Evolutionary conservation across 2,888 invertebrate species (phyloP).

Genomic region (Latrodectus hesperus): DNA sequence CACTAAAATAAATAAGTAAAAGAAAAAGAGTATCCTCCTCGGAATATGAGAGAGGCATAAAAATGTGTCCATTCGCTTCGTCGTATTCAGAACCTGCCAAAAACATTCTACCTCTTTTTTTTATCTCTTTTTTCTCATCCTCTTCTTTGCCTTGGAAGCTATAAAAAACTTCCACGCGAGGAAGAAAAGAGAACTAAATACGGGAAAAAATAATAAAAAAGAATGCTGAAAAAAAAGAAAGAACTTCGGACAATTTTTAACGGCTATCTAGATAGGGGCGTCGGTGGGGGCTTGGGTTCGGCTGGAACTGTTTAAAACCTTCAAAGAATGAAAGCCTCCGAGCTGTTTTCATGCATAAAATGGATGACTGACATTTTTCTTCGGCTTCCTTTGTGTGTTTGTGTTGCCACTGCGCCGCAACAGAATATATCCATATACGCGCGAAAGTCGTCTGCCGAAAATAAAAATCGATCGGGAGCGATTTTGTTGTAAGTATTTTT

Average conservation of each 20-base stretch:
- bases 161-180: conserved; percentile 24
- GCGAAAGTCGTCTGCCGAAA: conserved; percentile 44
- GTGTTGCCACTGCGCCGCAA: conserved; percentile 43
- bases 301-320: conserved; percentile 47
- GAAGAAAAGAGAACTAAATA: neutral
- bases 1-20: neutral
- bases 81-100: conserved; percentile 47
- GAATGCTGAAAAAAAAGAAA: neutral
- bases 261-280: conserved; percentile 32
- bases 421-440: conserved; percentile 30
- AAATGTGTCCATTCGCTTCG: conserved; percentile 4
- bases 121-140: neutral
- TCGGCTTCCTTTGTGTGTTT: conserved; percentile 32
- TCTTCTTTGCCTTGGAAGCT: conserved; percentile 24
- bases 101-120: conserved; percentile 48
- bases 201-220: conserved; percentile 14
- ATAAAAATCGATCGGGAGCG: conserved; percentile 52
- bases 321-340: conserved; percentile 40
- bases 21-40: neutral
- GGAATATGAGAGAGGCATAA: neutral
- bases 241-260: conserved; percentile 50
- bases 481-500: conserved; percentile 59
- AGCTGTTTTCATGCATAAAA: conserved; percentile 58
- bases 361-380: conserved; percentile 61
- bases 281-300: neutral